Evolutionary conservation across 2,113 vertebrate species (phyloP), one percentile per base, ranked within the genome.

Genomic region (Podiceps cristatus): DNA sequence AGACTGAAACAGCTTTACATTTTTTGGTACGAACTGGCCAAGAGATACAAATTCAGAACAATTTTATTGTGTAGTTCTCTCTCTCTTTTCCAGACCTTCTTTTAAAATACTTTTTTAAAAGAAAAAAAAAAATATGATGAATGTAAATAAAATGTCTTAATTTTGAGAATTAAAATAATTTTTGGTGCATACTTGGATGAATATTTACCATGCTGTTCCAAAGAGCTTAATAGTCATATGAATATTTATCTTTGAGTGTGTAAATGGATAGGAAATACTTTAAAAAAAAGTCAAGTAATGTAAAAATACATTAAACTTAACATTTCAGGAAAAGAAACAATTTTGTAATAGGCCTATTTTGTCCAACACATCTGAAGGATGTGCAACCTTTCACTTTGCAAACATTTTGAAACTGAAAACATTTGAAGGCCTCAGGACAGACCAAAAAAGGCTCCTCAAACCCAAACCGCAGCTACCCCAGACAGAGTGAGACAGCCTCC

Each of bases 341-440:
- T 40, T 78, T 44, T 49, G 13, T 50, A 75, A 67, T 5, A 42
- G 22, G 23, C 76, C 18, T 37, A 60, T 44, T 77, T 40, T 25
- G 22, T n/a, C 53, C 60, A 71, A 19, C 14, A 29, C 23, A 12
- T 9, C 55, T 79, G 58, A 82, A 79, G n/a, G 44, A 68, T 5
- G 8, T 12, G 29, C 49, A 79, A 15, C 12, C 14, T 91, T 75
- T 62, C 28, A 17, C 49, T 75, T 23, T 4, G 8, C 55, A 52
- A 67, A 67, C 0, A 1, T 60, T 88, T 56, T 31, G 22, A 45
- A 78, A 91, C 64, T 1, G 0, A 42, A 63, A 33, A 22, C 0
- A 0, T 29, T 31, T 23, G 25, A 89, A 72, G 49, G 66, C 11
- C 15, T 13, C 17, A 59, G 33, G 18, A 27, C 17, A 31, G 58